phyloP scores from a whole-genome alignment of 2,888 invertebrate genomes.

The Synergus umbraculus region DNA sequence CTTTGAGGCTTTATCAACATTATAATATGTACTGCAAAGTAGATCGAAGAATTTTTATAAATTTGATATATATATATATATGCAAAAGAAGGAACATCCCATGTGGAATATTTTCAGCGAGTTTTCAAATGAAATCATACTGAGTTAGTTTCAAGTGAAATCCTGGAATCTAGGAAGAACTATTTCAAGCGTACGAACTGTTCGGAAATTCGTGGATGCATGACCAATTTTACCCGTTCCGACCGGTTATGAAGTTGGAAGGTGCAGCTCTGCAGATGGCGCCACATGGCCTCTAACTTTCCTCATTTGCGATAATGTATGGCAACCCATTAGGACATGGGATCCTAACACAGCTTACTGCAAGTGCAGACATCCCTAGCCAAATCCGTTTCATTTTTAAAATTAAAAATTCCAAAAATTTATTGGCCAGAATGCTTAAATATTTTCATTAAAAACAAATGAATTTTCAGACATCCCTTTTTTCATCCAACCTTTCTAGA shows the following conservation, averaged over 20 bases:
- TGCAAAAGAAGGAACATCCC: not conserved
- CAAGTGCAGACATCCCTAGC: not conserved
- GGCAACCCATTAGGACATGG: slow-evolving; percentile 71
- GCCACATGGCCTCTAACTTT: slow-evolving; percentile 74
- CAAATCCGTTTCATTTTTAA: not conserved
- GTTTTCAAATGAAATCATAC: slow-evolving; percentile 21
- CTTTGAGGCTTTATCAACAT: not conserved
- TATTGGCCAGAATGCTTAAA: no score
- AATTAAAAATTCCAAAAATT: no score
- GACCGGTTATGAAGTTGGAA: slow-evolving; percentile 71
- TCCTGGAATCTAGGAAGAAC: slow-evolving; percentile 46
- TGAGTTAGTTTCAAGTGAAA: slow-evolving; percentile 23
- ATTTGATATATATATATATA: not conserved
- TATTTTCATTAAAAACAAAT: no score
- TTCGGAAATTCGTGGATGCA: slow-evolving; percentile 65
- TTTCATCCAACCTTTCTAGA: no score
- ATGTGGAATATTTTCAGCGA: not conserved
- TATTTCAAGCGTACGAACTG: slow-evolving; percentile 54
- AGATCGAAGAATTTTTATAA: not conserved
- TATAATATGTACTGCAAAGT: not conserved
- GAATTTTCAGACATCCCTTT: no score
- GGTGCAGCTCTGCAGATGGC: slow-evolving; percentile 70
- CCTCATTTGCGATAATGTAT: slow-evolving; percentile 72
- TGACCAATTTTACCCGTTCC: slow-evolving; percentile 64
- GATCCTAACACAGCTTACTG: slow-evolving; percentile 43